phyloP scores from a whole-genome alignment of 1,140 invertebrate genomes.

The Spodoptera litura region DNA sequence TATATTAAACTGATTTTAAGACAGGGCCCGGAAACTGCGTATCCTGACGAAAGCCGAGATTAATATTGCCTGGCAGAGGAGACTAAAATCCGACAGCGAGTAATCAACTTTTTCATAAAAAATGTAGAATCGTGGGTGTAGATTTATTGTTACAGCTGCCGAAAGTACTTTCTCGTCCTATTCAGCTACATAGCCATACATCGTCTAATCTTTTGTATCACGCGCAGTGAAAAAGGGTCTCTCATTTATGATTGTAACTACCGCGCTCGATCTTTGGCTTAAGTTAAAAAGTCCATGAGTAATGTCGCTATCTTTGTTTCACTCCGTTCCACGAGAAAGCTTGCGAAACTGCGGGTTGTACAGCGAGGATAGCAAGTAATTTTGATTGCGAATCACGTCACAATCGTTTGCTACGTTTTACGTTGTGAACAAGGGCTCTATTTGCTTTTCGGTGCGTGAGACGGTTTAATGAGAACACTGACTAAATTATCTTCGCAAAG shows the following conservation, averaged over 20 bases:
- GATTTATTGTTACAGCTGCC: slow-evolving; percentile 42
- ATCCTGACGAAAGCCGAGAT: slow-evolving; percentile 15
- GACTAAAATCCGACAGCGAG: slow-evolving; percentile 14
- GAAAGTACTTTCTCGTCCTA: slow-evolving; percentile 27
- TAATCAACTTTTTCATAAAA: slow-evolving; percentile 32
- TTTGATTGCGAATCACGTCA: slow-evolving; percentile 54
- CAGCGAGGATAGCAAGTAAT: slow-evolving; percentile 24
- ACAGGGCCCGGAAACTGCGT: slow-evolving; percentile 7
- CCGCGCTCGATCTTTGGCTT: slow-evolving; percentile 22
- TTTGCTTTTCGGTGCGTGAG: slow-evolving; percentile 51
- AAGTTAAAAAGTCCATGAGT: slow-evolving; percentile 34
- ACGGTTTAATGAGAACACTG: slow-evolving; percentile 47
- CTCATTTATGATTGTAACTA: slow-evolving; percentile 41
- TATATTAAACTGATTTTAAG: no score
- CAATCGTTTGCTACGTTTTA: slow-evolving; percentile 57
- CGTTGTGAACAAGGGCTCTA: slow-evolving; percentile 51
- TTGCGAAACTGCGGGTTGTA: not conserved
- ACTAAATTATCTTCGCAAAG: slow-evolving; percentile 9
- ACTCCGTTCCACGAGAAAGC: slow-evolving; percentile 6
- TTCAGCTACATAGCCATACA: slow-evolving; percentile 29
- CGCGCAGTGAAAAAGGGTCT: slow-evolving; percentile 21
- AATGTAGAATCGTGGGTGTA: slow-evolving; percentile 32
- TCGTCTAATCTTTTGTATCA: slow-evolving; percentile 35
- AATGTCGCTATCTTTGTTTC: slow-evolving; percentile 15
- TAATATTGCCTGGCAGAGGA: slow-evolving; percentile 11